These are phyloP conservation scores for Clytia hemisphaerica DNA, from an alignment of 30 jellyfish, hydroid and myxozoan species.

Conservation along the genomic window DNA sequence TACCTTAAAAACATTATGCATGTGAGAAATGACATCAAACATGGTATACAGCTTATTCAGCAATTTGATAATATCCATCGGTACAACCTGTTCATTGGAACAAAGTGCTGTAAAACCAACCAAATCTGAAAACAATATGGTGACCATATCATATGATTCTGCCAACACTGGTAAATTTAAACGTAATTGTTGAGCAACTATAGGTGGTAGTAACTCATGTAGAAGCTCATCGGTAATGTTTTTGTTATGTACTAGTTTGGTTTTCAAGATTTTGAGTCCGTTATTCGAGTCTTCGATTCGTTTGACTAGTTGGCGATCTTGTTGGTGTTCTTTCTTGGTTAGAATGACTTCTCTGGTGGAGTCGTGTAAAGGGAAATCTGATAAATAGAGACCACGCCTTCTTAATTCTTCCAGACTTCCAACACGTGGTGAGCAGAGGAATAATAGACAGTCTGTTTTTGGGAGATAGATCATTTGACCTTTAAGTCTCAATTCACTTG, in stretches of 20 bases:
- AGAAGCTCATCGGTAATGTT: conserved; percentile 59
- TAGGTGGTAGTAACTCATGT: conserved; percentile 59
- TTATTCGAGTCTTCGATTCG: conserved; percentile 59
- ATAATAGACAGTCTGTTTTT: conserved; percentile 43
- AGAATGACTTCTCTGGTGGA: conserved; percentile 68
- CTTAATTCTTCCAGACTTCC: conserved; percentile 49
- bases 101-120: conserved; percentile 88
- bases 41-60: conserved; percentile 66
- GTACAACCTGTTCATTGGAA: conserved; percentile 66
- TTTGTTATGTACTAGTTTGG: conserved; percentile 59
- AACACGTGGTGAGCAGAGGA: conserved; percentile 75
- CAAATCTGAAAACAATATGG: conserved; percentile 65
- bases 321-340: conserved; percentile 61
- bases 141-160: conserved; percentile 52
- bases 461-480: conserved; percentile 74
- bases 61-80: conserved; percentile 74
- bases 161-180: conserved; percentile 76
- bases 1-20: conserved; percentile 75
- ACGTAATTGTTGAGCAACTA: conserved; percentile 64
- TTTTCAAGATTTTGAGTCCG: conserved; percentile 43
- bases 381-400: conserved; percentile 33
- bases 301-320: conserved; percentile 60
- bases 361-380: conserved; percentile 78
- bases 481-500: conserved; percentile 57
- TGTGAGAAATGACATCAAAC: conserved; percentile 64